Conservation (phyloP, 2,113 vertebrate genomes). For the Polypterus bichir region DNA sequence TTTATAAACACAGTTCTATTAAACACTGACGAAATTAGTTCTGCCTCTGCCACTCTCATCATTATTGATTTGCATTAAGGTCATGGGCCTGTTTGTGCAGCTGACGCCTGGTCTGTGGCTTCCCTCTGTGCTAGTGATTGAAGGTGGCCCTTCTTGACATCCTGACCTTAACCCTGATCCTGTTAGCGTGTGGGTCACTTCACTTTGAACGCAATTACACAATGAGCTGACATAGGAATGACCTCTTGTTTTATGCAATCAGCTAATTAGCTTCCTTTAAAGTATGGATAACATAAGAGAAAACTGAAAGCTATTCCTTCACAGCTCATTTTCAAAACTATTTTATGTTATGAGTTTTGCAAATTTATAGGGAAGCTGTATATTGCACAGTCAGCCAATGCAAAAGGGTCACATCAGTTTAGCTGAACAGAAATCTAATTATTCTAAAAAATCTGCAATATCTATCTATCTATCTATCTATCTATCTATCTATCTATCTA, state of each 20-base stretch:
- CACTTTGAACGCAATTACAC: slow-evolving; percentile 73
- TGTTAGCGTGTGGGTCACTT: slow-evolving; percentile 49
- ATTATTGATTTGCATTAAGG: slow-evolving; percentile 47
- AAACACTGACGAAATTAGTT: no score
- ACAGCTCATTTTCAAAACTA: no score
- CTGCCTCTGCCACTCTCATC: slow-evolving; percentile 15
- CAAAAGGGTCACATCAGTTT: no score
- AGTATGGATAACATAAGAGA: slow-evolving; percentile 27
- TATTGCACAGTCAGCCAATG: no score
- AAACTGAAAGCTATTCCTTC: slow-evolving; percentile 15
- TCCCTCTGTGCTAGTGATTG: slow-evolving; percentile 51
- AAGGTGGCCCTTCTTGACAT: slow-evolving; percentile 46
- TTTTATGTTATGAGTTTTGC: no score
- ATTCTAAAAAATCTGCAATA: no score
- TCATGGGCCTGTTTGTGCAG: slow-evolving; percentile 44
- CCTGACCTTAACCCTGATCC: slow-evolving; percentile 51
- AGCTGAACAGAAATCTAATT: no score
- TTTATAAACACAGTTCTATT: no score
- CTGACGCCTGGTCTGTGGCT: slow-evolving; percentile 40
- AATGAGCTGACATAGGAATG: slow-evolving; percentile 61
- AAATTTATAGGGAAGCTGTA: no score
- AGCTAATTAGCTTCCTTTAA: slow-evolving; percentile 36
- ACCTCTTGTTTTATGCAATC: slow-evolving; percentile 39
- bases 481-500: no score
- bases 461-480: no score